Evolutionary conservation across 1,140 invertebrate genomes (phyloP).

Genomic region (Chlorops oryzae): DNA sequence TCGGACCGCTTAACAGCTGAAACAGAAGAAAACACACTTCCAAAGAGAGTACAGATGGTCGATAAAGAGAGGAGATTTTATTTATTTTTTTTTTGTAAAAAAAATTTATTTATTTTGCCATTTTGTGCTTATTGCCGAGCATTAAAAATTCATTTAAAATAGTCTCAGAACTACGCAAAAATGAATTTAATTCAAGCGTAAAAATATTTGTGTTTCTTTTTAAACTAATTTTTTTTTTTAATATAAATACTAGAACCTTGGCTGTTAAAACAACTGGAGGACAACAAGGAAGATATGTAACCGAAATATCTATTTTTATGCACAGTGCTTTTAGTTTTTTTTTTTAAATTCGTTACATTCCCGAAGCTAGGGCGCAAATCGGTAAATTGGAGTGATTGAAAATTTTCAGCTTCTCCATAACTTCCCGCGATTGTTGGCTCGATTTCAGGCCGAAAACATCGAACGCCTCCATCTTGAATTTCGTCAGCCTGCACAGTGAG

Average conservation of each 20-base stretch:
- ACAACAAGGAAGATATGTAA: not conserved
- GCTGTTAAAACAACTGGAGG: not conserved
- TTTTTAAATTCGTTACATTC: too few species aligned
- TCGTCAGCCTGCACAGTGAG: slow-evolving; percentile 32
- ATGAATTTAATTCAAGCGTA: not conserved
- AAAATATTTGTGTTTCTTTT: not conserved
- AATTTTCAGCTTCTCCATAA: slow-evolving; percentile 38
- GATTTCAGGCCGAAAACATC: slow-evolving; percentile 55
- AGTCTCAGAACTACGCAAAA: not conserved
- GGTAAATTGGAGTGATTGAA: slow-evolving; percentile 27
- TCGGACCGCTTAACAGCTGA: not conserved
- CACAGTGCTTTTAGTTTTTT: too few species aligned
- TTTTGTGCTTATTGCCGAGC: too few species aligned
- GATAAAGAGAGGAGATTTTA: not conserved
- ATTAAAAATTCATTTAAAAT: not conserved
- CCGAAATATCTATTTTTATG: too few species aligned
- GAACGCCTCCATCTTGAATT: slow-evolving; percentile 48
- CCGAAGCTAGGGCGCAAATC: slow-evolving; percentile 26
- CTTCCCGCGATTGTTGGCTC: slow-evolving; percentile 46
- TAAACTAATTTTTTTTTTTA: not conserved
- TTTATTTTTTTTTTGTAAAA: too few species aligned
- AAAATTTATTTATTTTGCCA: not conserved
- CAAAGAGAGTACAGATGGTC: not conserved
- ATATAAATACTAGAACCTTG: not conserved
- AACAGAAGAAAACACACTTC: not conserved